These are phyloP conservation scores for Ascidia mentula DNA, from an alignment of 23 tunicate species.

Conservation along the genomic window DNA sequence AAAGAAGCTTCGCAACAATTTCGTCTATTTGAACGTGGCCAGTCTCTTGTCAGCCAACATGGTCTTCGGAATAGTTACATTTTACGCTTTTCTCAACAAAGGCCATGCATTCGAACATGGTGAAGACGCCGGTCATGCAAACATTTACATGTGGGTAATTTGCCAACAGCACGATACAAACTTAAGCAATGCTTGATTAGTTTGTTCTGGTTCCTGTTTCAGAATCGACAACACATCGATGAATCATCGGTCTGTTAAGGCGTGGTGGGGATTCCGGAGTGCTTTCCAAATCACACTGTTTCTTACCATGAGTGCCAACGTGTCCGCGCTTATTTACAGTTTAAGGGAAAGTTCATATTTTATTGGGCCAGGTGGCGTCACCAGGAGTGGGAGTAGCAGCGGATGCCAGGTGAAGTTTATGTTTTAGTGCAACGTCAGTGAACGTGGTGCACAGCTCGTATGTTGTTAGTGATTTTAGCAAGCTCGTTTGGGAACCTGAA, in stretches of 20 bases:
- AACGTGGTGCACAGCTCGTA: too few relatives aligned
- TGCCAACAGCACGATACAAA: neutral
- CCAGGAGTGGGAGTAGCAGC: neutral
- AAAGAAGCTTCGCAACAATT: slow-evolving; percentile 13
- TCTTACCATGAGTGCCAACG: slow-evolving; percentile 39
- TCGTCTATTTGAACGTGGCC: slow-evolving; percentile 38
- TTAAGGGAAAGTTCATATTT: slow-evolving; percentile 58
- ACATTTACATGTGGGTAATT: neutral
- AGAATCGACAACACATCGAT: neutral
- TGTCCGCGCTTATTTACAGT: slow-evolving; percentile 38
- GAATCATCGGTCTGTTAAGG: neutral
- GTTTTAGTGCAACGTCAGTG: too few relatives aligned
- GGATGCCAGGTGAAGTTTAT: neutral
- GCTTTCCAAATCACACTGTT: neutral
- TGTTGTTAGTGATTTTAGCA: too few relatives aligned
- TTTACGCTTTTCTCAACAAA: neutral
- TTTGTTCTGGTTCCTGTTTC: neutral
- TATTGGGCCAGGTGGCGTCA: slow-evolving; percentile 16
- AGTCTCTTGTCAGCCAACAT: slow-evolving; percentile 33
- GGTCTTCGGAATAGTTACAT: slow-evolving; percentile 26
- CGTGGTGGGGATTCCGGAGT: slow-evolving; percentile 40
- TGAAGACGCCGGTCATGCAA: neutral
- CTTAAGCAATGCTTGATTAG: too few relatives aligned
- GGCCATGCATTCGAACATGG: neutral
- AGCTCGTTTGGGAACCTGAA: too few relatives aligned